These are phyloP conservation scores for Lates japonicus DNA, from an alignment of 2,797 vertebrate genomes.

Conservation along the genomic window DNA sequence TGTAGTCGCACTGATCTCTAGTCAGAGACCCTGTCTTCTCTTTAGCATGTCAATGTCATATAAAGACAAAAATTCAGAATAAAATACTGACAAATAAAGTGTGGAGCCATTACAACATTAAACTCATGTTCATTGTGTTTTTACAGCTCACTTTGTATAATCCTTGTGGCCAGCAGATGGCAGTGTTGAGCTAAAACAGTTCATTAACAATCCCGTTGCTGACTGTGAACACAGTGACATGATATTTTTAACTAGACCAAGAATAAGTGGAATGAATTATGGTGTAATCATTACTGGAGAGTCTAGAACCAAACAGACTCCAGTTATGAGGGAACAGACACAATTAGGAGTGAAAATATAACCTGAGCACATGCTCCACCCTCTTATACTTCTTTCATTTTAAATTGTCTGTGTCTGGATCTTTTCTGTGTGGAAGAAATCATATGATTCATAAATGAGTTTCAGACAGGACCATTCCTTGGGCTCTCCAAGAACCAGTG, in stretches of 20 bases:
- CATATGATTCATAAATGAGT: slow-evolving; percentile 18
- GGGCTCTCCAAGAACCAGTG: background rate
- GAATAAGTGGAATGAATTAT: background rate
- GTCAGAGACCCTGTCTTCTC: background rate
- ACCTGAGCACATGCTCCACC: background rate
- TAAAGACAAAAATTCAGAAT: background rate
- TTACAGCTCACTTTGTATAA: background rate
- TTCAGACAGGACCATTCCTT: slow-evolving; percentile 6
- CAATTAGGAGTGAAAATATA: background rate
- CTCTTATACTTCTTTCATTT: background rate
- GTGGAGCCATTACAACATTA: background rate
- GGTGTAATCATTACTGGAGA: background rate
- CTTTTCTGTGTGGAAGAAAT: slow-evolving; percentile 3
- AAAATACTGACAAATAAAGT: background rate
- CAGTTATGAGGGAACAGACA: background rate
- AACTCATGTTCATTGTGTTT: background rate
- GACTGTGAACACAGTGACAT: background rate
- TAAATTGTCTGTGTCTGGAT: background rate
- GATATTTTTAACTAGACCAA: background rate
- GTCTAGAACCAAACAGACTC: background rate
- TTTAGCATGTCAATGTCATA: background rate
- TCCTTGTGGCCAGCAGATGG: slow-evolving; percentile 64
- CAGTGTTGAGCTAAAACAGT: slow-evolving; percentile 48
- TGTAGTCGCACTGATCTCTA: no score
- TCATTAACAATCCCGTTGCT: background rate